Evolutionary conservation across 2,113 vertebrate genomes (phyloP), one percentile per base, ranked within the genome.

Genomic region (Albula goreensis): DNA sequence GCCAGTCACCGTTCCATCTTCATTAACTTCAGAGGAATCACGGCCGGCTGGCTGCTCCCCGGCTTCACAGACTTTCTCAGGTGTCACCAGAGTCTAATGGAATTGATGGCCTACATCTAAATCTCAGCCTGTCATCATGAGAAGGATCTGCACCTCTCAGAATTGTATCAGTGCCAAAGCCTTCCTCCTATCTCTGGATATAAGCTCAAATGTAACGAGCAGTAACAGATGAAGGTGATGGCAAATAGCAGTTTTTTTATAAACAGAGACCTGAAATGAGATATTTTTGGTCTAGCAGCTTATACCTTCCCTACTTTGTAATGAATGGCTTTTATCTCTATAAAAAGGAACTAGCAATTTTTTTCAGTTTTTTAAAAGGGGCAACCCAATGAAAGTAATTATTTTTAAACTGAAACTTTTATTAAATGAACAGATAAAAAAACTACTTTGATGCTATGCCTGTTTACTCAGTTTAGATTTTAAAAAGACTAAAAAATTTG

Each of bases 81-180:
- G 56, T 57, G 84, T 83, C 84, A 63, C 85, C 48, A 52, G 4
- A 22, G 57, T 80, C 86, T 83, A 83, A 81, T 57, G 31, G 82
- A 70, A 83, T 53, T 80, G 81, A 86, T 81, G 70, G 31, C 31
- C 6, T 51, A 57, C 22, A 83, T 81, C 85, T 81, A 51, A 85
- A 70, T 81, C 79, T 70, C 49, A 2, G 78, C 78, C 9, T 5
- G 85, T 85, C 22, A 52, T 19, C 10, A 51, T 70, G 85, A 79
- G 17, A 80, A 12, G 4, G 56, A 80, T 41, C n/a, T 10, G 60
- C n/a, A 11, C 80, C 50, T 60, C 60, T 52, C 80, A 19, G 50
- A 11, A 7, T 74, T 74, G 6, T 70, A 19, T 8, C 1, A 70
- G 4, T n/a, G 2, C 70, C 6, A 7, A 22, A 70, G 4, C 70